Conservation (phyloP, 2,888 invertebrate genomes). For the Didymodactylos carnosus region DNA sequence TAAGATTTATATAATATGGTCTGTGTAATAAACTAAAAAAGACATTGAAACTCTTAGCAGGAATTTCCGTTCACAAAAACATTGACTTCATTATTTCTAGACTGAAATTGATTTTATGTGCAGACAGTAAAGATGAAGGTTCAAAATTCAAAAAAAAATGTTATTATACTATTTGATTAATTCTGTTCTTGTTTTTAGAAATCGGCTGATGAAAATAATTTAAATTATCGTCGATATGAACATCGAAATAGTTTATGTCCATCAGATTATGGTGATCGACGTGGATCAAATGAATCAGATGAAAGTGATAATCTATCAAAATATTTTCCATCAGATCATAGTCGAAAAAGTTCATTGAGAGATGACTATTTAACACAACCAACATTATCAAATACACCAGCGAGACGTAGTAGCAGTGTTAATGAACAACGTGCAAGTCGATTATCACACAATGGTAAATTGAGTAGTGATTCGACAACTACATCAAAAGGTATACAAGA, state of each 20-base stretch:
- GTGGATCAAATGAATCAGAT: background rate
- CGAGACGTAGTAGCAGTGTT: background rate
- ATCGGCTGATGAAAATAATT: background rate
- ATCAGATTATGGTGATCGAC: background rate
- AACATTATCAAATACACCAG: too few species aligned
- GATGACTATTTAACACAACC: background rate
- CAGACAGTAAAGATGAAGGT: too few species aligned
- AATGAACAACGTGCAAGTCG: too few species aligned
- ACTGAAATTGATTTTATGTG: too few species aligned
- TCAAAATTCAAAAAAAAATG: too few species aligned
- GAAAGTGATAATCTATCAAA: background rate
- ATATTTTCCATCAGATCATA: background rate
- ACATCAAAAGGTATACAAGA: background rate
- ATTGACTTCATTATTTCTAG: too few species aligned
- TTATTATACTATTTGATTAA: background rate
- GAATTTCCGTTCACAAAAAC: too few species aligned
- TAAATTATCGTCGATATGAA: background rate
- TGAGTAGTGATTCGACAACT: background rate
- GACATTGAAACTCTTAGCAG: too few species aligned
- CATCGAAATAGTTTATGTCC: background rate
- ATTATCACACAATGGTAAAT: too few species aligned
- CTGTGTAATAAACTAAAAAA: too few species aligned
- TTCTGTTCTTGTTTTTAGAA: background rate
- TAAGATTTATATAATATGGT: too few species aligned
- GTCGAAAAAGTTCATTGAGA: background rate